Evolutionary conservation across 2,888 invertebrate species (phyloP).

Genomic region (Oscheius myriophilus): DNA sequence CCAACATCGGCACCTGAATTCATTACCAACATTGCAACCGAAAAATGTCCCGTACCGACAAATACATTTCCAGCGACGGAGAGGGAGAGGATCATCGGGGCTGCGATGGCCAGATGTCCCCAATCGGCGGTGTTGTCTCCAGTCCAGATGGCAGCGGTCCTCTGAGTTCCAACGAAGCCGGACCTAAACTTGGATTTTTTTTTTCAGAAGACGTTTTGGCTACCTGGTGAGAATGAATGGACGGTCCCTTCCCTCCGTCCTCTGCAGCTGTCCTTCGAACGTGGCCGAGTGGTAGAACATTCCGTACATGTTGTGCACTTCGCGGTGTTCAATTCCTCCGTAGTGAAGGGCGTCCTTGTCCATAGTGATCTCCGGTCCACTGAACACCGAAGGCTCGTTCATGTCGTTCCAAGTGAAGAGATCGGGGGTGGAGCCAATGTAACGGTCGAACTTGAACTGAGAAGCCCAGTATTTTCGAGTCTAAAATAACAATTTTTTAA

Average conservation of each 20-base stretch:
- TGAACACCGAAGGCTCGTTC: slow-evolving; percentile 98
- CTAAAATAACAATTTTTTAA: slow-evolving; percentile 24
- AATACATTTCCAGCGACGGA: slow-evolving; percentile 88
- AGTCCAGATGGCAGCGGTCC: slow-evolving; percentile 89
- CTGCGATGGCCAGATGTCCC: slow-evolving; percentile 85
- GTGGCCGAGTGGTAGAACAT: slow-evolving; percentile 73
- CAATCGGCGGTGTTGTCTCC: slow-evolving; percentile 96
- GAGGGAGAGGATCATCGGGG: slow-evolving; percentile 92
- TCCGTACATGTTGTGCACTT: slow-evolving; percentile 73
- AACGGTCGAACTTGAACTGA: slow-evolving; percentile 78
- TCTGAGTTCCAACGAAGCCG: slow-evolving; percentile 91
- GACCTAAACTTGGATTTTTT: slow-evolving; percentile 73
- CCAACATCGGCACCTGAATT: slow-evolving; percentile 87
- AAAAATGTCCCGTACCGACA: slow-evolving; percentile 72
- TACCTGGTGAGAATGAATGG: slow-evolving; percentile 86
- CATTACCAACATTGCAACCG: no score
- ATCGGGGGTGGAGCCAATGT: slow-evolving; percentile 75
- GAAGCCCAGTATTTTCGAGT: slow-evolving; percentile 82
- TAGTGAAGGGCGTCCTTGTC: slow-evolving; percentile 91
- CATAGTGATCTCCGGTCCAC: slow-evolving; percentile 95
- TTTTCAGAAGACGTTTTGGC: background rate
- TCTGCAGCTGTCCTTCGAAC: slow-evolving; percentile 75
- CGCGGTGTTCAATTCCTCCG: slow-evolving; percentile 87
- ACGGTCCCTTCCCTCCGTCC: slow-evolving; percentile 79
- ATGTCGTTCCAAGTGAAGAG: slow-evolving; percentile 91